These are phyloP conservation scores for Sepiola atlantica DNA, from an alignment of 2,888 invertebrate species.

Conservation along the genomic window DNA sequence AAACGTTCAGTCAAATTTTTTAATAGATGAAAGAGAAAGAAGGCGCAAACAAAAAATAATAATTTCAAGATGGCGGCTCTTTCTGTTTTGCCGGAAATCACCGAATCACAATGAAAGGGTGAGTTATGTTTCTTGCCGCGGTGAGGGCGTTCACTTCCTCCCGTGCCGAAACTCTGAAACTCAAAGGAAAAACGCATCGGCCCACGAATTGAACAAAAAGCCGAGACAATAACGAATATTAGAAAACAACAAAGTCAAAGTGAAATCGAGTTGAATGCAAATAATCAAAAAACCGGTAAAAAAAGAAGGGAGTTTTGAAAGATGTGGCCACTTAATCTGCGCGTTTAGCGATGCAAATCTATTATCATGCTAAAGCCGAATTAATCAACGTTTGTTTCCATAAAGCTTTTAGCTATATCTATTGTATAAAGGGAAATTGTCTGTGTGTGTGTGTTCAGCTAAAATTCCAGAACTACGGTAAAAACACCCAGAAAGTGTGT, in stretches of 20 bases:
- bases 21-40: not conserved
- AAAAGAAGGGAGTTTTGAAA: too few relatives aligned
- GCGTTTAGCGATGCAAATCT: too few relatives aligned
- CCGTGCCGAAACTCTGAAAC: not conserved
- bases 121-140: not conserved
- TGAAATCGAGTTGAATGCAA: not conserved
- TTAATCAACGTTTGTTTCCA: too few relatives aligned
- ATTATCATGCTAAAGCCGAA: too few relatives aligned
- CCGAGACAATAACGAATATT: not conserved
- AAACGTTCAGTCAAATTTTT: not conserved
- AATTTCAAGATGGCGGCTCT: not conserved
- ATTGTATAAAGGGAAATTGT: too few relatives aligned
- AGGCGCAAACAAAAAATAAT: not conserved
- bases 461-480: too few relatives aligned
- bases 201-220: not conserved
- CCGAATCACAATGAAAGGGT: not conserved
- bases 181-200: not conserved
- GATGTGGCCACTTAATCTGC: too few relatives aligned
- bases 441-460: too few relatives aligned
- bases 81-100: not conserved
- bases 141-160: not conserved
- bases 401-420: too few relatives aligned
- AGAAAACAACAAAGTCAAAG: not conserved
- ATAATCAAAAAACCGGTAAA: not conserved
- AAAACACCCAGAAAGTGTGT: too few relatives aligned